Base-by-base conservation (phyloP, 2,888 invertebrate genomes). In the Lithodes maja region DNA sequence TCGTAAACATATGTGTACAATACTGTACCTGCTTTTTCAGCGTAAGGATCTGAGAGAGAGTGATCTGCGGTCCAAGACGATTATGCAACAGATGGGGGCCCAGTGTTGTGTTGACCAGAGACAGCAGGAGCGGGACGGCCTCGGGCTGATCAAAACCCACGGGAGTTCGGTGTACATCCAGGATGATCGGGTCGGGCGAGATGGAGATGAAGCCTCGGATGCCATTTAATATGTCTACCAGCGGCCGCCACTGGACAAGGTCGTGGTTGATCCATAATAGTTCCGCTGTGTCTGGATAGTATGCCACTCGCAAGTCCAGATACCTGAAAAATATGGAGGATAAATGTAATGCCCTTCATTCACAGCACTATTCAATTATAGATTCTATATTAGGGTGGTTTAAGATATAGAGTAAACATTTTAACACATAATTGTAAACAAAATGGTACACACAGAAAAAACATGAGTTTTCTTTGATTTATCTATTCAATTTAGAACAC, bases 221-320 rank as follows among this genome's bases (percentile, higher is more conserved):
- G 93, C 97, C 96, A 92, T 94, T 95, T 0, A 92, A 74, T 3
- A 92, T 92, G n/a, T 92, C 91, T 12, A 79, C 53, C 5, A 93
- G 87, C 0, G 93, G 91, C 2, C 91, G 85, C 86, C 92, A 92
- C 53, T 90, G 77, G n/a, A 93, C 92, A 9, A 90, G 86, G 69
- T 92, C 92, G 87, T 93, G 93, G 55, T 92, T 92, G 53, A 93
- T 92, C 93, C 93, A 93, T 12, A 92, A 90, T 92, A 92, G 92
- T 53, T 93, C 92, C 33, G 52, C 85, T 87, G 93, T 91, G 90
- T 93, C 90, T 92, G 93, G 93, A 92, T 95, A 96, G 94, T 95
- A 97, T 91, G 96, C 97, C 92, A 97, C 95, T 92, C 97, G 95
- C 86, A 97, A 95, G 93, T 97, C 97, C 83, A 97, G 94, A 94